Base-by-base conservation (phyloP, 2,797 vertebrate species). In the Hydrolagus colliei region DNA sequence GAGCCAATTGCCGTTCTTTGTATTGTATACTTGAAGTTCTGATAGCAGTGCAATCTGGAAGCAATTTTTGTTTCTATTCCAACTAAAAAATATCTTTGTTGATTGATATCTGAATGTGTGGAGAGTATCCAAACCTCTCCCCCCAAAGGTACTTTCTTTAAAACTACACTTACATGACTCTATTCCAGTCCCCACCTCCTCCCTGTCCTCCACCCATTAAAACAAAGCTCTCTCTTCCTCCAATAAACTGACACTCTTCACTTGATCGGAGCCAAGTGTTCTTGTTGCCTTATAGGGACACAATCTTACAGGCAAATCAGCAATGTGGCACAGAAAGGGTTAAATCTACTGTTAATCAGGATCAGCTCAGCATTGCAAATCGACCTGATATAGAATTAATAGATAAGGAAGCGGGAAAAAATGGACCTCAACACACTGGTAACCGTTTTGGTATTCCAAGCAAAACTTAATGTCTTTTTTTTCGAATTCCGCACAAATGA, bases 31-130 rank as follows among this genome's bases (percentile, higher is more conserved):
- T 63, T 84, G n/a, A 11, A 18, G 32, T 18, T 84, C 79, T 41
- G 65, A 84, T 71, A 71, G 79, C 22, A 71, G 65, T 41, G 8
- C 35, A 84, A 84, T 84, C 79, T 84, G 79, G 79, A 84, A 84
- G 65, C 79, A 84, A 18, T 84, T 68, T 71, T 35, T 41, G 20
- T 71, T 41, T 10, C 41, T 41, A 27, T 35, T 32, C 32, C 41
- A 20, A 52, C 41, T 52, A 52, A 52, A 82, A 82, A 82, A 82
- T 68, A 82, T 67, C 78, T 41, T 52, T 18, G 67, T 35, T 84
- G 62, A 84, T 84, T 84, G 71, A 84, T 84, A 71, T 84, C 32
- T 41, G 65, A 65, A 84, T 84, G 63, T 16, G 35, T 20, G 41
- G 16, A 41, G 32, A 71, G 18, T 68, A 84, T 52, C 65, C 65